These are phyloP conservation scores for Bothrops jararaca DNA, from an alignment of 2,113 vertebrate species.

Conservation along the genomic window DNA sequence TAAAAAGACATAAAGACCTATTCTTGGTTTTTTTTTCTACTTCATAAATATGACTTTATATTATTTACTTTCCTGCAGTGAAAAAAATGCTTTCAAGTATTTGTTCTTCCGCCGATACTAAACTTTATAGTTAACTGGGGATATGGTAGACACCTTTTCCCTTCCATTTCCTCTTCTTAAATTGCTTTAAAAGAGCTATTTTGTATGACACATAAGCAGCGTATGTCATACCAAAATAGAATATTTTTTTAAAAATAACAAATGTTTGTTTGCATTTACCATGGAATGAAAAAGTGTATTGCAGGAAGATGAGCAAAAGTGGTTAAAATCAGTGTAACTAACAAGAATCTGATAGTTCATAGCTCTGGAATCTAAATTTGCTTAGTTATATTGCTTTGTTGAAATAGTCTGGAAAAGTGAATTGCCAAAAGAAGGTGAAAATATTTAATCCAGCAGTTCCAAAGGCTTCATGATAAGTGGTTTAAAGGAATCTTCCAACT, in stretches of 20 bases:
- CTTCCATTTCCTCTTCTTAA: not conserved
- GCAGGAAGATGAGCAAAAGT: slow-evolving; percentile 9
- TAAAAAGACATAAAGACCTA: not conserved
- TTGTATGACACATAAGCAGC: not conserved
- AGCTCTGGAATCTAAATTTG: not conserved
- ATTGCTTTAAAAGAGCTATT: not conserved
- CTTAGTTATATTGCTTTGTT: not conserved
- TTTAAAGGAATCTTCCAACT: not conserved
- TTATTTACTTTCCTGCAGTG: not conserved
- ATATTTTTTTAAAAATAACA: not conserved
- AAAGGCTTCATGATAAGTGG: fast-evolving
- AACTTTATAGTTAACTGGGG: not conserved
- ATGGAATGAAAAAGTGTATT: slow-evolving; percentile 23
- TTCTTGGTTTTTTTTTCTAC: not conserved
- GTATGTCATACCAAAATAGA: slow-evolving; percentile 5
- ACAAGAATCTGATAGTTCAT: not conserved
- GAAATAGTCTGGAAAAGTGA: not conserved
- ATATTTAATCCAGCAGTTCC: not conserved
- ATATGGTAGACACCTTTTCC: not conserved
- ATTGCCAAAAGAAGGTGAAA: not conserved
- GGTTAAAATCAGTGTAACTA: not conserved
- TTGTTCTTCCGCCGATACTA: not conserved
- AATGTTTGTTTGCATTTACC: not conserved
- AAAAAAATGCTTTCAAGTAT: not conserved
- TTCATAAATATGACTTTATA: not conserved